A percentile compares a stretch with the other conserved stretches of the same genome.
phyloP scores from a whole-genome alignment of 2,113 vertebrate species.

The Willisornis vidua region DNA sequence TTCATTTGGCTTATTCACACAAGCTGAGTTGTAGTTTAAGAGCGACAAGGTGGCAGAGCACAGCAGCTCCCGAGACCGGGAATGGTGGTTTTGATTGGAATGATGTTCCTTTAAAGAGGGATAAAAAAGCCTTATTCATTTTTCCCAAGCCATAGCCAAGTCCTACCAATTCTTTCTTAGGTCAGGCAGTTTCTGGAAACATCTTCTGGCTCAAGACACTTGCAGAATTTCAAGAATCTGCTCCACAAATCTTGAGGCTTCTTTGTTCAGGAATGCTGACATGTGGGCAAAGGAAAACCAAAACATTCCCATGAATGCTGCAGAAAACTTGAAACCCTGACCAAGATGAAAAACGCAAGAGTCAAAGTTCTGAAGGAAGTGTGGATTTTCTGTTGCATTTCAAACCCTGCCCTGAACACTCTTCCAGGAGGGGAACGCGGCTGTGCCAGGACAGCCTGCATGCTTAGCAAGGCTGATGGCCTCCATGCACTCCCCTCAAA shows the following conservation, averaged over 20 bases:
- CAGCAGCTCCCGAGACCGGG: neutral
- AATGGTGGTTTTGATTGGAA: neutral
- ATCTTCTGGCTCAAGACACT: conserved; percentile 23
- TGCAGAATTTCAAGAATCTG: conserved; percentile 55
- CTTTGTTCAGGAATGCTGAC: conserved; percentile 43
- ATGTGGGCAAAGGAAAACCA: conserved; percentile 53
- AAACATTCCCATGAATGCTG: conserved; percentile 6
- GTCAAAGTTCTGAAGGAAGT: neutral
- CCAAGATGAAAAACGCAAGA: conserved; percentile 15
- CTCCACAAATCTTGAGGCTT: conserved; percentile 41
- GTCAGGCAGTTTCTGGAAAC: conserved; percentile 27
- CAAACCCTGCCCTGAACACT: neutral
- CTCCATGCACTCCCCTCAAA: conserved; percentile 14
- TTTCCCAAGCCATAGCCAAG: neutral
- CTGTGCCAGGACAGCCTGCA: neutral
- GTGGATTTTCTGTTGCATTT: conserved; percentile 35
- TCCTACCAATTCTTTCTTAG: neutral
- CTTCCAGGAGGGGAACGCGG: neutral
- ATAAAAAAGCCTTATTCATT: conserved; percentile 13
- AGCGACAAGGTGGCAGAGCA: neutral
- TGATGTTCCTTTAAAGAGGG: neutral
- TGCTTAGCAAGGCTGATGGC: neutral
- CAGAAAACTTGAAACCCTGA: conserved; percentile 25
- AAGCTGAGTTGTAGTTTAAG: neutral
- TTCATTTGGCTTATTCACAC: neutral